phyloP scores from a whole-genome alignment of 2,888 invertebrate species.

The Thymelicus sylvestris region DNA sequence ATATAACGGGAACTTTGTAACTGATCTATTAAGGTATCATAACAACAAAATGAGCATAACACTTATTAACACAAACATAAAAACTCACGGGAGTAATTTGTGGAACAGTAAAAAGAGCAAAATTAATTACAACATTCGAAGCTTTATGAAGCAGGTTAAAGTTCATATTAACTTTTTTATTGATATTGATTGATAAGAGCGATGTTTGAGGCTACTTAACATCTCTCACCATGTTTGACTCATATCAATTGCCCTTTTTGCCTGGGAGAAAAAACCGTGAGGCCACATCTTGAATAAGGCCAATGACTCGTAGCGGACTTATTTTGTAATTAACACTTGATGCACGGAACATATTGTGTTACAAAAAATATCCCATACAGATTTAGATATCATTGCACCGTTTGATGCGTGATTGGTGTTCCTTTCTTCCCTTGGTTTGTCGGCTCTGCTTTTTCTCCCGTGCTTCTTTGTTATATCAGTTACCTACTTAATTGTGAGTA shows the following conservation, averaged over 20 bases:
- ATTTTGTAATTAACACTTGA: slow-evolving; percentile 68
- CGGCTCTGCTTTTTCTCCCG: slow-evolving; percentile 1
- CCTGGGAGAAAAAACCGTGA: slow-evolving; percentile 9
- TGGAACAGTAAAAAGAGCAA: too few species aligned
- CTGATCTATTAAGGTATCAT: too few species aligned
- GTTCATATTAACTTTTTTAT: too few species aligned
- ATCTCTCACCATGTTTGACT: slow-evolving; percentile 7
- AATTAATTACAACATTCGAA: too few species aligned
- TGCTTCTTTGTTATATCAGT: background rate
- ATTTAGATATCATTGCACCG: slow-evolving; percentile 47
- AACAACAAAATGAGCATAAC: too few species aligned
- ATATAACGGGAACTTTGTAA: too few species aligned
- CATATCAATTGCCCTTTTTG: slow-evolving; percentile 30
- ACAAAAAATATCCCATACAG: slow-evolving; percentile 40
- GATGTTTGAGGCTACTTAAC: background rate
- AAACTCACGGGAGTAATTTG: too few species aligned
- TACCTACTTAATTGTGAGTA: slow-evolving; percentile 1
- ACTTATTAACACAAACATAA: too few species aligned
- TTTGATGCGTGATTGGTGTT: slow-evolving; percentile 51
- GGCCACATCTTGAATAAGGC: slow-evolving; percentile 50
- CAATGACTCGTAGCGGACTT: slow-evolving; percentile 61
- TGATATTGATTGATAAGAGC: background rate
- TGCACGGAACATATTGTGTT: slow-evolving; percentile 40
- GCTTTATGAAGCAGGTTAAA: too few species aligned
- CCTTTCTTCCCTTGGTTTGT: slow-evolving; percentile 52